A percentile compares a stretch with the other conserved stretches of the same genome.
Conservation (phyloP, 2,888 invertebrate genomes). For the Camponotus fellah region DNA sequence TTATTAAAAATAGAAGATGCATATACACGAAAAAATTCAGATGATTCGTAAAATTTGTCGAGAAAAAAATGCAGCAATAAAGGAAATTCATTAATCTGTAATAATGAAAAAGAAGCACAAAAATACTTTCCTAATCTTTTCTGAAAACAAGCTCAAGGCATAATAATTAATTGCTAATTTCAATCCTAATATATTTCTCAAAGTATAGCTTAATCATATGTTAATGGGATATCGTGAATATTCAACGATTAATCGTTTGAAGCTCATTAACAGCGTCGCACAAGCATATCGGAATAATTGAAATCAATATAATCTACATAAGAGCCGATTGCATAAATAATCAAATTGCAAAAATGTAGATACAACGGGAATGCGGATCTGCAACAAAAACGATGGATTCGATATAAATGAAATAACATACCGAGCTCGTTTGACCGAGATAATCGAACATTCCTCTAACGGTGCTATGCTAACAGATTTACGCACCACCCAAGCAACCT, state of each 20-base stretch:
- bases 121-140: not conserved
- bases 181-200: not conserved
- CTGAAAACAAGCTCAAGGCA: not conserved
- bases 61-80: not conserved
- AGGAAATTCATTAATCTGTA: not conserved
- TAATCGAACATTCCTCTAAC: slow-evolving; percentile 43
- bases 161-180: slow-evolving; percentile 1
- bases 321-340: slow-evolving; percentile 12
- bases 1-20: not conserved
- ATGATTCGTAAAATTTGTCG: not conserved
- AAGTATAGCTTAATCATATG: not conserved
- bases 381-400: slow-evolving; percentile 18
- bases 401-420: slow-evolving; percentile 42
- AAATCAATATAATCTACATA: not conserved
- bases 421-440: slow-evolving; percentile 44
- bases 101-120: not conserved
- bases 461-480: slow-evolving; percentile 42
- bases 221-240: not conserved
- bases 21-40: not conserved
- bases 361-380: slow-evolving; percentile 30
- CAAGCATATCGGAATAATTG: not conserved
- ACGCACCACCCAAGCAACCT: slow-evolving; percentile 30
- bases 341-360: slow-evolving; percentile 28
- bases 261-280: not conserved
- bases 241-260: not conserved